Evolutionary conservation across 2,888 invertebrate species (phyloP), one percentile per base, ranked within the genome.

Genomic region (Eupithecia centaureata): DNA sequence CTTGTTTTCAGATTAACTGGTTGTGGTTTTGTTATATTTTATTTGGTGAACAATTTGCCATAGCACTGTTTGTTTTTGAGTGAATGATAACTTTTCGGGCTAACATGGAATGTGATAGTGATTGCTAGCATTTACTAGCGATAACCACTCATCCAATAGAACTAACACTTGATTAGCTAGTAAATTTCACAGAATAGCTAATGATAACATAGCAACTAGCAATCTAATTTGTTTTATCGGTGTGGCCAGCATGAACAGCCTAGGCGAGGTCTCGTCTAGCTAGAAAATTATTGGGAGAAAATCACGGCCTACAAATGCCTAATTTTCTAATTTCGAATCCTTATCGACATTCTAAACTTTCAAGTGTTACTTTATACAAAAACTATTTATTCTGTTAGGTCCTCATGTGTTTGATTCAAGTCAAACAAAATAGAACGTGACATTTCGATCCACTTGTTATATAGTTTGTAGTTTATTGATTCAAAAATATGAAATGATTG

Each of bases 31-130:
- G 22, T 4, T 12, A 12, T 38, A 38, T 42, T 7, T 2, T 25
- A 13, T 22, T 51, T 51, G 51, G 51, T 51, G 51, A 51, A 25
- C 13, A 30, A 22, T 5, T 51, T 12, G 25, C 51, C 51, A 12
- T 13, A 5, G 42, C 8, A 8, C 8, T 51, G 51, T 51, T 51
- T 25, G 51, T 13, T 22, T 22, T 51, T 51, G 25, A 25, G 51
- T 42, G 42, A 18, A 8, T 38, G n/a, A 38, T 42, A 2, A 25
- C 4, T 12, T 65, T 22, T 59, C 65, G 70, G 52, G 32, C 47
- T 61, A 56, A 71, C 52, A 66, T 62, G 42, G 62, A 60, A 28
- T 65, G 64, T 59, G 63, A 64, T 61, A 57, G 32, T 56, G 28
- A 62, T 52, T 27, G 56, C 57, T 66, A 38, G 25, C 61, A 56